Percentiles rank a stretch among this genome's conserved stretches.
Conservation (phyloP, 2,888 invertebrate genomes). For the Pasiphila rectangulata region DNA sequence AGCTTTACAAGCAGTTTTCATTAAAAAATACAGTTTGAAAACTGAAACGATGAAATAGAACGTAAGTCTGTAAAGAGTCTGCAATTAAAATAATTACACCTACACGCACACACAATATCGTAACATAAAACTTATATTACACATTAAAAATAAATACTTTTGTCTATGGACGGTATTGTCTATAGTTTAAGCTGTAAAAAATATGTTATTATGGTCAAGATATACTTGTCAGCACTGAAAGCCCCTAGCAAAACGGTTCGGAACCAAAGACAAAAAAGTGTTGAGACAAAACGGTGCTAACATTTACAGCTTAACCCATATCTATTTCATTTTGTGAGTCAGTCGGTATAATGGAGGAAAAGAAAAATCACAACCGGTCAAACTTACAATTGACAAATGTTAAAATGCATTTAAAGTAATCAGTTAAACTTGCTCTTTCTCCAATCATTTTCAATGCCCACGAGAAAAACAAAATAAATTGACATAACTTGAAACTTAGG, state of each 20-base stretch:
- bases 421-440: conserved; percentile 7
- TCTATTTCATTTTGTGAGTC: conserved; percentile 55
- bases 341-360: conserved; percentile 33
- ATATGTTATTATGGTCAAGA: conserved; percentile 46
- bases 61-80: too few relatives aligned
- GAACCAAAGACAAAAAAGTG: neutral
- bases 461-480: too few relatives aligned
- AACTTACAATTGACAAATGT: conserved; percentile 45
- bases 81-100: too few relatives aligned
- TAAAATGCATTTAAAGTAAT: conserved; percentile 7
- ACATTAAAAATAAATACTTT: conserved; percentile 70
- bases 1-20: neutral
- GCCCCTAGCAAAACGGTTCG: neutral
- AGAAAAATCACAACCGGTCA: conserved; percentile 46
- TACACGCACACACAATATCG: conserved; percentile 13
- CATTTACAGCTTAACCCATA: neutral
- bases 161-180: conserved; percentile 75
- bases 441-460: too few relatives aligned
- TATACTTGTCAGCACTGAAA: neutral
- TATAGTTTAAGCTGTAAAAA: conserved; percentile 62
- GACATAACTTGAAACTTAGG: too few relatives aligned
- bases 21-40: too few relatives aligned
- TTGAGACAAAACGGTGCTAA: neutral
- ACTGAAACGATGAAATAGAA: too few relatives aligned
- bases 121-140: conserved; percentile 40